These are phyloP conservation scores for Oligia latruncula DNA, from an alignment of 2,888 invertebrate species.

Conservation along the genomic window DNA sequence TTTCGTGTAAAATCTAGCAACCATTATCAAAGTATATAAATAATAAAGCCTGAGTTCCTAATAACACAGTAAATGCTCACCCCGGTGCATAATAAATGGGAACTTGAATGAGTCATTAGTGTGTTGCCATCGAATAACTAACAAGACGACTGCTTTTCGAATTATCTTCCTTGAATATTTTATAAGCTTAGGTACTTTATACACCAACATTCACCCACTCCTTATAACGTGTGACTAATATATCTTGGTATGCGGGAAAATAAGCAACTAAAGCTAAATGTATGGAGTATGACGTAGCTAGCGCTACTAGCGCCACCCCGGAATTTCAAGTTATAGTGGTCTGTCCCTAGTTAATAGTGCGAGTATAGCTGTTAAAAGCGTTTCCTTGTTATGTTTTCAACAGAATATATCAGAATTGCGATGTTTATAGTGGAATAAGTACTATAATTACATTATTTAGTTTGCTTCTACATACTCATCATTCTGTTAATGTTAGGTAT, in stretches of 20 bases:
- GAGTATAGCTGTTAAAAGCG: constrained; percentile 38
- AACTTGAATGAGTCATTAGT: constrained; percentile 54
- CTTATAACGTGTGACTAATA: not conserved
- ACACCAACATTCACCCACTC: constrained; percentile 13
- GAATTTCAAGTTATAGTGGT: constrained; percentile 3
- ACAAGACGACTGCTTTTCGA: constrained; percentile 49
- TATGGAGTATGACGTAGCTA: not conserved
- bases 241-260: constrained; percentile 10
- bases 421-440: constrained; percentile 25
- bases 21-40: constrained; percentile 21
- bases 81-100: constrained; percentile 33
- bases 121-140: constrained; percentile 37
- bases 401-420: constrained; percentile 22
- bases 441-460: constrained; percentile 14
- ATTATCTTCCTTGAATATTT: constrained; percentile 59
- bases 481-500: not conserved
- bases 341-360: not conserved
- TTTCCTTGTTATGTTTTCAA: constrained; percentile 44
- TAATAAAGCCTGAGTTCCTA: constrained; percentile 21
- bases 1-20: not conserved
- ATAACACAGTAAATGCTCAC: constrained; percentile 8
- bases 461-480: constrained; percentile 7
- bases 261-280: not conserved
- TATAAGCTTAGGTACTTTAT: constrained; percentile 18
- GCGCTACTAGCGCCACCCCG: constrained; percentile 1